These are phyloP conservation scores for Parazoanthus swiftii DNA, from an alignment of 92 coral and sea anemone genomes.

Conservation along the genomic window DNA sequence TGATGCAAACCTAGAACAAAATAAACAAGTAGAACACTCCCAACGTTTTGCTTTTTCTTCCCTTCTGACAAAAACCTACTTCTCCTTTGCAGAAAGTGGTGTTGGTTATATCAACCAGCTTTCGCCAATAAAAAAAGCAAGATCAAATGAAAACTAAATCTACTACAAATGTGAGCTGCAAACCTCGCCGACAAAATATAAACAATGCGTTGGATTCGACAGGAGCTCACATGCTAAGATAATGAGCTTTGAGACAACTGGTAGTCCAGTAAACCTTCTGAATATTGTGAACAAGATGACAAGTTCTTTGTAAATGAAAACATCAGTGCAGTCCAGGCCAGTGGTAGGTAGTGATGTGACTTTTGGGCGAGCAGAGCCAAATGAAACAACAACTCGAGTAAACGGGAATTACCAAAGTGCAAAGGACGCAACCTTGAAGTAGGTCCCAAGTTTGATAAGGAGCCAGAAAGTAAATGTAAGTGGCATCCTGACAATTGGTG, in stretches of 20 bases:
- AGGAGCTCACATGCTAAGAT: neutral
- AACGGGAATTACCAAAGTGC: neutral
- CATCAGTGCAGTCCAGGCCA: neutral
- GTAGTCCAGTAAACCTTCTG: neutral
- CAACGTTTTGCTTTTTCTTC: neutral
- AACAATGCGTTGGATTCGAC: neutral
- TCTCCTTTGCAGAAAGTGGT: constrained; percentile 17
- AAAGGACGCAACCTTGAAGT: neutral
- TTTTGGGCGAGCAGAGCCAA: neutral
- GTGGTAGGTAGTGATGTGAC: neutral
- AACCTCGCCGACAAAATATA: neutral
- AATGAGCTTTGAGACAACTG: neutral
- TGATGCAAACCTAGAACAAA: too few species aligned
- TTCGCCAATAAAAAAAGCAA: constrained; percentile 21
- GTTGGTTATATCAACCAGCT: constrained; percentile 21
- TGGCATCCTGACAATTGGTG: neutral
- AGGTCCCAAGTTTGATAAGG: neutral
- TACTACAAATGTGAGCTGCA: neutral
- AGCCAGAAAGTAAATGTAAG: neutral
- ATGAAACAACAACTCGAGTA: neutral
- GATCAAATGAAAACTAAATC: neutral
- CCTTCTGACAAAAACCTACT: neutral
- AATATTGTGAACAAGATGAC: neutral
- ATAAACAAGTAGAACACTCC: too few species aligned
- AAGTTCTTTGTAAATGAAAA: neutral